A percentile compares a stretch with the other conserved stretches of the same genome.
Evolutionary conservation across 2,888 invertebrate species (phyloP).

Genomic region (Parnassius orleans): DNA sequence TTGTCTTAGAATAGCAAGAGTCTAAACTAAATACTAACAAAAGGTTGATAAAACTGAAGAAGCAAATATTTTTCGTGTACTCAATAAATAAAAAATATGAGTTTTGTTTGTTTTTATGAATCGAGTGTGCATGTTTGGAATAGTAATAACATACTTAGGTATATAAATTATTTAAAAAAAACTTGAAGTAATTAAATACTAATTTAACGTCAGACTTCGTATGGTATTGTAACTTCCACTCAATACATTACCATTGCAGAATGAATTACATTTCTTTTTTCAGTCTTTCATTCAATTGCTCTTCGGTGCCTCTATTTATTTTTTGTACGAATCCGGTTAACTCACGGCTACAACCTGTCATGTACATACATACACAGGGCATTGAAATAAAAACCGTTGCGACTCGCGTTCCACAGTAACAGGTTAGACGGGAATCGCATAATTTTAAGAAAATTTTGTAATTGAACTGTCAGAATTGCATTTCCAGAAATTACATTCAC

Average conservation of each 20-base stretch:
- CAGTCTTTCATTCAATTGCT: constrained; percentile 11
- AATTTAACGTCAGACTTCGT: too few relatives aligned
- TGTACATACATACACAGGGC: constrained; percentile 19
- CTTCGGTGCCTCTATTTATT: constrained; percentile 2
- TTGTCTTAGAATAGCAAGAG: too few relatives aligned
- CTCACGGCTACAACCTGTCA: constrained; percentile 10
- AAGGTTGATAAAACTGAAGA: too few relatives aligned
- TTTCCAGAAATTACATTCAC: constrained; percentile 18
- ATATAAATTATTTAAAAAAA: too few relatives aligned
- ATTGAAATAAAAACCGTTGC: constrained; percentile 24
- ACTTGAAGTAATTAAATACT: too few relatives aligned
- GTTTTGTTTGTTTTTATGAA: too few relatives aligned
- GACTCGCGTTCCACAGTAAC: constrained; percentile 19
- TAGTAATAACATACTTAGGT: too few relatives aligned
- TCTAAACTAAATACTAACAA: too few relatives aligned
- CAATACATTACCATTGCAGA: background rate
- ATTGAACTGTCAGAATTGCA: constrained; percentile 17
- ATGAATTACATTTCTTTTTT: constrained; percentile 8
- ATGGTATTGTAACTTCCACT: background rate
- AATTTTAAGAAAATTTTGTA: constrained; percentile 17
- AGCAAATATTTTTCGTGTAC: too few relatives aligned
- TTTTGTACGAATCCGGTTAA: constrained; percentile 7
- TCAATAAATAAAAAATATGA: too few relatives aligned
- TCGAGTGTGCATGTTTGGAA: too few relatives aligned
- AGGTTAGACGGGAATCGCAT: constrained; percentile 21